Percentiles rank a stretch among this genome's conserved stretches.
phyloP scores from a whole-genome alignment of 1,140 invertebrate species.

The Zaprionus lachaisei region DNA sequence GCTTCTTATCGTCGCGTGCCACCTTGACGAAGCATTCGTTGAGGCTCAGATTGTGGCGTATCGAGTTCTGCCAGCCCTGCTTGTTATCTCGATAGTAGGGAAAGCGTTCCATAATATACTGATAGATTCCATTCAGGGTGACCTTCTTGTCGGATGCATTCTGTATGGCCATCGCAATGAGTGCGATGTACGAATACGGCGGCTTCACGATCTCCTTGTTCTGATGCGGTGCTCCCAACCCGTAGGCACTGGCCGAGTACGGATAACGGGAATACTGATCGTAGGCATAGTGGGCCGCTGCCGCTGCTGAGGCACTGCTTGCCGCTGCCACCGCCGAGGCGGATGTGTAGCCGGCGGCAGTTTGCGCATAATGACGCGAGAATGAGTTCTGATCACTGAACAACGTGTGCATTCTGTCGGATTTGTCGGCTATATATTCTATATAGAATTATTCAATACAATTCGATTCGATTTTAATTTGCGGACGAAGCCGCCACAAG shows the following conservation, averaged over 20 bases:
- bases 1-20: slow-evolving; percentile 95
- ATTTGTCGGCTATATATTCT: background rate
- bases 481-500: slow-evolving; percentile 47
- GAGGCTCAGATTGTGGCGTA: slow-evolving; percentile 97
- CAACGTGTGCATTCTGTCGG: slow-evolving; percentile 91
- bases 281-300: slow-evolving; percentile 85
- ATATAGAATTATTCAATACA: background rate
- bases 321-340: slow-evolving; percentile 85
- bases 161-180: slow-evolving; percentile 99
- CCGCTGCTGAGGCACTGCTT: slow-evolving; percentile 84
- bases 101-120: slow-evolving; percentile 99
- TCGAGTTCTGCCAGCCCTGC: slow-evolving; percentile 97
- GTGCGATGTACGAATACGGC: slow-evolving; percentile 98
- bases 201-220: slow-evolving; percentile 97
- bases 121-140: slow-evolving; percentile 98
- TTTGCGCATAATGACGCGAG: slow-evolving; percentile 85
- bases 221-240: slow-evolving; percentile 88
- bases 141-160: slow-evolving; percentile 96
- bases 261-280: slow-evolving; percentile 91
- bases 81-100: slow-evolving; percentile 99
- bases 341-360: slow-evolving; percentile 85
- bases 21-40: slow-evolving; percentile 99
- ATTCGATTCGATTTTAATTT: background rate
- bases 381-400: slow-evolving; percentile 94
- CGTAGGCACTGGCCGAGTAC: slow-evolving; percentile 86